Conservation (phyloP, 2,888 invertebrate species). For the Leptodirus hochenwartii region DNA sequence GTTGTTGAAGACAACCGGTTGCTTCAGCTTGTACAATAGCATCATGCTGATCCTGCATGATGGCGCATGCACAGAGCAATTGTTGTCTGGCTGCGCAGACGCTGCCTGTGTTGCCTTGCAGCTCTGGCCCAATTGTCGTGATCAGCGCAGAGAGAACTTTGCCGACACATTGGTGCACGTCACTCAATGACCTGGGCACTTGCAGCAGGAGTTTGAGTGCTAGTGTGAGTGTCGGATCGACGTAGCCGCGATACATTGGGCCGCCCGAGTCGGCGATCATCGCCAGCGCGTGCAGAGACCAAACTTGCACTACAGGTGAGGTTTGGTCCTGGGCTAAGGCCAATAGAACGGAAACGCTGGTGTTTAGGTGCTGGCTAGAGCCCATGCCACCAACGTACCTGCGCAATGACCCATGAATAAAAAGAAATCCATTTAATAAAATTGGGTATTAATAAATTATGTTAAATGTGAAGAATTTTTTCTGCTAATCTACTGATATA, state of each 20-base stretch:
- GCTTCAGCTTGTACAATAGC: conserved; percentile 91
- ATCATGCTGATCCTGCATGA: conserved; percentile 78
- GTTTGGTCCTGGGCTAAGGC: conserved; percentile 88
- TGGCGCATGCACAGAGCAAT: conserved; percentile 83
- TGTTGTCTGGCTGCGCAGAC: conserved; percentile 64
- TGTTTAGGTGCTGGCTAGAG: conserved; percentile 83
- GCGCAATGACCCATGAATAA: no score
- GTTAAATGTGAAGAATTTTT: no score
- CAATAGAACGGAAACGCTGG: conserved; percentile 84
- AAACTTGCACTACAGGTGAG: conserved; percentile 91
- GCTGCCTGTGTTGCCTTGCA: conserved; percentile 66
- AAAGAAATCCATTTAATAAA: no score
- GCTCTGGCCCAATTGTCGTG: conserved; percentile 94
- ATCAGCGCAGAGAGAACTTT: conserved; percentile 87
- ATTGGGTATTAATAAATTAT: no score
- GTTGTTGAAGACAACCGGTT: conserved; percentile 86
- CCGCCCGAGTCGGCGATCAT: conserved; percentile 96
- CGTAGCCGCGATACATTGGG: conserved; percentile 96
- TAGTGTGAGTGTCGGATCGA: conserved; percentile 81
- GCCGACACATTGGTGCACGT: conserved; percentile 86
- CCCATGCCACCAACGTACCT: conserved; percentile 92
- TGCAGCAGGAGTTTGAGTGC: conserved; percentile 77
- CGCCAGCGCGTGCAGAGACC: conserved; percentile 91
- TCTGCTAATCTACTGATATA: no score
- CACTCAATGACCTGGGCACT: conserved; percentile 79